Percentiles rank a stretch among this genome's conserved stretches.
These are phyloP conservation scores for Xanthia togata DNA, from an alignment of 2,888 invertebrate species.

Conservation along the genomic window DNA sequence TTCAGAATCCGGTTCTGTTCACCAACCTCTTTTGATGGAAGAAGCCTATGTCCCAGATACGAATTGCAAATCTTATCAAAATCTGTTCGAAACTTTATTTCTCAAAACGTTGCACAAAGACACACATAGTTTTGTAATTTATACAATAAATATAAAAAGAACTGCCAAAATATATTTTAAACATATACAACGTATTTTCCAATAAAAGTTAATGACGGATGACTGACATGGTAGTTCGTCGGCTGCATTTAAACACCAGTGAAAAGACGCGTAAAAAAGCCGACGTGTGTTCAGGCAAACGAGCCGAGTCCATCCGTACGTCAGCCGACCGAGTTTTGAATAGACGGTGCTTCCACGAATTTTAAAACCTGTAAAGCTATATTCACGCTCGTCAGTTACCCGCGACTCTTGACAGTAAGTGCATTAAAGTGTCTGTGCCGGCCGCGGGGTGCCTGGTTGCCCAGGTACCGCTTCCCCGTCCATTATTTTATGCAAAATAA, in stretches of 20 bases:
- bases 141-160: not conserved
- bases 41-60: not conserved
- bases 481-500: constrained; percentile 87
- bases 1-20: too few species aligned
- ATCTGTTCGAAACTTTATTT: not conserved
- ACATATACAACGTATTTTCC: constrained; percentile 19
- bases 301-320: constrained; percentile 66
- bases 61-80: not conserved
- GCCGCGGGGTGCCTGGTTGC: constrained; percentile 65
- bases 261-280: constrained; percentile 67
- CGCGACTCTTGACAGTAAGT: constrained; percentile 77
- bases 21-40: too few species aligned
- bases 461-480: constrained; percentile 75
- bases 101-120: not conserved
- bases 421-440: constrained; percentile 80
- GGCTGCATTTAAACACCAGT: constrained; percentile 46
- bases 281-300: constrained; percentile 64
- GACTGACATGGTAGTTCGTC: constrained; percentile 25
- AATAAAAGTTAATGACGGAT: constrained; percentile 25
- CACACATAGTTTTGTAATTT: not conserved
- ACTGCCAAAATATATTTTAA: constrained; percentile 5
- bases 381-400: constrained; percentile 74
- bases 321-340: constrained; percentile 72
- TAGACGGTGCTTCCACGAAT: constrained; percentile 68
- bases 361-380: constrained; percentile 75